Evolutionary conservation across 64 coral and sea anemone genomes (phyloP), one percentile per base, ranked within the genome.

Genomic region (Platygyra sinensis): DNA sequence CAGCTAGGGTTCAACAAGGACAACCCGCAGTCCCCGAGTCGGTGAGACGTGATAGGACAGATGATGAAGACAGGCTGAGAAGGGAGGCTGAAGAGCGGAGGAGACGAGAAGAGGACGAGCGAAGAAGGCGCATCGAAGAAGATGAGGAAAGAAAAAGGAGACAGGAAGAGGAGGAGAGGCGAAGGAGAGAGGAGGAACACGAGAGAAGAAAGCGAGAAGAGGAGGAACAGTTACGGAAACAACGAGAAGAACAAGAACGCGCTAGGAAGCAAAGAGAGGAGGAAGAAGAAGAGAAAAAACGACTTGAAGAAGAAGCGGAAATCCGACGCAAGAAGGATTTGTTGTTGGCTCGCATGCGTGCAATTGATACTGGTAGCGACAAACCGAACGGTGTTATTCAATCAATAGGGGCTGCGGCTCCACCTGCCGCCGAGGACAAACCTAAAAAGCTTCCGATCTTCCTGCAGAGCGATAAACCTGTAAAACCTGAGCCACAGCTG

Each of bases 391-490:
- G 60, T 25, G 90, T 91, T 11, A 67, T 84, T 54, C 12, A 61
- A 52, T 42, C n/a, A 38, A 36, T 13, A 71, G 22, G 8, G 0
- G 42, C 38, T 4, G 7, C 8, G 10, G 80, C 20, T 83, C 3
- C 36, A 8, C 19, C 88, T 72, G 54, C 33, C 9, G 91, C 33
- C 9, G 91, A 97, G 12, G 79, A 82, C 39, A 97, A 97, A 88
- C 91, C 95, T 12, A 97, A 97, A 77, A 97, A 94, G 27, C 50
- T 91, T 14, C 95, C 95, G 30, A 94, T 97, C 49, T 97, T 97
- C 78, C 77, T 97, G n/a, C 95, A 97, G 52, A 84, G 76, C 15
- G 29, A 72, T 57, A 30, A 72, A 10, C 38, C 57, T 30, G 42
- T 63, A 52, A 89, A 96, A 72, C 80, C 74, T 0, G 80, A 87